Percentiles rank a stretch among this genome's conserved stretches.
phyloP scores from a whole-genome alignment of 2,888 invertebrate genomes.

The Ectobius pallidus region DNA sequence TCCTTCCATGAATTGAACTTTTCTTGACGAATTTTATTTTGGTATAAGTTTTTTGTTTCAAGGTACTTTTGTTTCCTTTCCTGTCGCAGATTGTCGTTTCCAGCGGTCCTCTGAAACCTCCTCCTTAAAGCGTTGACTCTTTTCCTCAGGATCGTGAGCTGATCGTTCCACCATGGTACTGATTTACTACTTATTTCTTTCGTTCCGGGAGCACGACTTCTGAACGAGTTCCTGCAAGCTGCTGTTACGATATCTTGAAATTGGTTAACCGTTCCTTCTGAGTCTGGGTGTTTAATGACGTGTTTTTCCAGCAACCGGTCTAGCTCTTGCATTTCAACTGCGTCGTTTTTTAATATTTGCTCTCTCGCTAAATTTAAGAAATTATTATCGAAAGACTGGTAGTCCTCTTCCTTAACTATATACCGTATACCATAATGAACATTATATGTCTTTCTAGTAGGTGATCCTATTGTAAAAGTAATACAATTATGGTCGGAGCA shows the following conservation, averaged over 20 bases:
- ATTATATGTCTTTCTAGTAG: neutral
- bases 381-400: neutral
- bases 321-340: neutral
- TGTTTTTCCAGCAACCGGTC: neutral
- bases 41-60: neutral
- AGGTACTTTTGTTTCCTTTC: neutral
- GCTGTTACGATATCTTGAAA: neutral
- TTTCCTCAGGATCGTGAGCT: neutral
- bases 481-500: no score
- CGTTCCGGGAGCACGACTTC: neutral
- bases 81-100: neutral
- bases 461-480: neutral
- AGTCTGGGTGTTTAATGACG: neutral
- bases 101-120: neutral
- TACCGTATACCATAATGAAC: neutral
- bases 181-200: neutral
- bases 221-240: neutral
- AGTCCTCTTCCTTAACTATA: neutral
- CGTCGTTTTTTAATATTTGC: neutral
- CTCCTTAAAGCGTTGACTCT: neutral
- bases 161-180: neutral
- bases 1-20: neutral
- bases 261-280: neutral
- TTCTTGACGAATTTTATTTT: neutral
- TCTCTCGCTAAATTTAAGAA: neutral